Base-by-base conservation (phyloP, 2,888 invertebrate genomes). In the Metacarcinus magister region DNA sequence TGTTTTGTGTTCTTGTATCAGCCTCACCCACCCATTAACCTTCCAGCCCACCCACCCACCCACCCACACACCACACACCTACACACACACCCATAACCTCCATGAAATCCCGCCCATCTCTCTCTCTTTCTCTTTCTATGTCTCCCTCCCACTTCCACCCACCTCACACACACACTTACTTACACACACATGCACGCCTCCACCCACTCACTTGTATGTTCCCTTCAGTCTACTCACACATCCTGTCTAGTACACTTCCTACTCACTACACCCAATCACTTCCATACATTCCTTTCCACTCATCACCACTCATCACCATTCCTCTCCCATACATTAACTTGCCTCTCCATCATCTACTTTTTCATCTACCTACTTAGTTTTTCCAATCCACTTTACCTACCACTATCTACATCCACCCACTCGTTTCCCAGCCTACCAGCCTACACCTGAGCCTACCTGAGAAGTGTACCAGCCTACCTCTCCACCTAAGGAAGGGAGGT, bases 91-190 rank as follows among this genome's bases (percentile, higher is more conserved):
- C 87, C 94, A 46, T 44, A 8, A 75, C 19, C n/a, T 5, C 67
- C 67, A 23, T 48, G 19, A n/a, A 54, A 2, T 46, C 16, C 23
- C 54, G 28, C 43, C 90, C 54, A 3, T 28, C 89, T 10, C 43
- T 32, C 7, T 54, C 60, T n/a, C 46, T 54, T 39, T 43, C 92
- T 28, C 67, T 67, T 46, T n/a, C 48, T 91, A 43, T 44, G 32
- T 94, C 89, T 89, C 89, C 46, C 87, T 91, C 93, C n/a, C 93
- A n/a, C 67, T 16, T 19, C 92, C 92, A n/a, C 16, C 60, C 28
- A 13, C n/a, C 60, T 32, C 54, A n/a, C 48, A 8, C n/a, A 4
- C 92, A 4, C 91, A 32, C n/a, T 5, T 23, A 28, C 82, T 82
- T 10, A 28, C 13, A 54, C 13, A 8, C 7, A 13, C 54, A 8